Evolutionary conservation across 2,113 vertebrate genomes (phyloP).

Genomic region (Cebus imitator): DNA sequence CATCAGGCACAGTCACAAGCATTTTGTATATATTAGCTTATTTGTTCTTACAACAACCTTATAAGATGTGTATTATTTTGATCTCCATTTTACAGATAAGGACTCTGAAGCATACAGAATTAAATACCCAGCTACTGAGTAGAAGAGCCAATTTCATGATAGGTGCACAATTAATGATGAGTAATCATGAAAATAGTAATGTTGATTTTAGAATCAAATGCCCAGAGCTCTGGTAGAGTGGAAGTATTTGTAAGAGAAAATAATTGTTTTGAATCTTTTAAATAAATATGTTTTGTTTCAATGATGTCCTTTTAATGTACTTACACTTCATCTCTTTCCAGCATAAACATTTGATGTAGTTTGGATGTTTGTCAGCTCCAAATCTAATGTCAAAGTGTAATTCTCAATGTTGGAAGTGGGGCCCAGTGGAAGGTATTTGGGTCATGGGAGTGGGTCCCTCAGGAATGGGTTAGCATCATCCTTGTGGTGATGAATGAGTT

Average conservation of each 20-base stretch:
- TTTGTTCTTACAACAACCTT: background rate
- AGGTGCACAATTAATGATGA: background rate
- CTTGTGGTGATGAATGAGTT: too few species aligned
- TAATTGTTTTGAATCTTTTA: background rate
- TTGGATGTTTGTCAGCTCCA: too few species aligned
- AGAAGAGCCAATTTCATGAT: background rate
- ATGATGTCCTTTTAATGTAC: background rate
- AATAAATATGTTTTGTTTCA: slow-evolving; percentile 7
- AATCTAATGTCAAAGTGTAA: too few species aligned
- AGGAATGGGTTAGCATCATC: too few species aligned
- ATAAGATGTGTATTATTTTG: slow-evolving; percentile 21
- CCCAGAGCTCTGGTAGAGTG: background rate
- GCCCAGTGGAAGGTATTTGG: too few species aligned
- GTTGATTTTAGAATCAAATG: slow-evolving; percentile 21
- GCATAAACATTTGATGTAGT: background rate
- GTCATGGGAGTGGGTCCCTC: too few species aligned
- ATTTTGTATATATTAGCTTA: background rate
- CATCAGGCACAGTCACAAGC: background rate
- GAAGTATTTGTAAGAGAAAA: background rate
- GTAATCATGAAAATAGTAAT: slow-evolving; percentile 20
- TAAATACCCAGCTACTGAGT: background rate
- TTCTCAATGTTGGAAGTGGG: too few species aligned
- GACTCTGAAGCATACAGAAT: background rate
- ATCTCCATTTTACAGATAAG: background rate
- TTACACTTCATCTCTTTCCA: background rate